Conservation (phyloP, 2,888 invertebrate genomes). For the Cataglyphis albicans region DNA sequence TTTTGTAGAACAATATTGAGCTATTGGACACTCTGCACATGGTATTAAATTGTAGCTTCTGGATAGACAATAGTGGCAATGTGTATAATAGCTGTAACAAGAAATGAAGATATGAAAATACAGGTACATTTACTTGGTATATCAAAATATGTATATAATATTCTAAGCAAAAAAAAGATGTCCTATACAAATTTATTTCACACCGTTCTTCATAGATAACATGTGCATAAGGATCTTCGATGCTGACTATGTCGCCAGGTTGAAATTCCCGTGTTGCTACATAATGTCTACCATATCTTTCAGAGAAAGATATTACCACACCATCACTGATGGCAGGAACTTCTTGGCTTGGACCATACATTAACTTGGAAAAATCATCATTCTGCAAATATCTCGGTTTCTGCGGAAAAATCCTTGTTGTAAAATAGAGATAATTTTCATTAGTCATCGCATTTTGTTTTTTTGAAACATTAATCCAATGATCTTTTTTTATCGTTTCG, state of each 20-base stretch:
- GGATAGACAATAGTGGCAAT: constrained; percentile 83
- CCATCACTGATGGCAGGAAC: constrained; percentile 81
- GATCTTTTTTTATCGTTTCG: neutral
- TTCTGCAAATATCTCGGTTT: constrained; percentile 75
- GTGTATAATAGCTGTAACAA: constrained; percentile 82
- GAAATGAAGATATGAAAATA: constrained; percentile 15
- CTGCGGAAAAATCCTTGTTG: constrained; percentile 35
- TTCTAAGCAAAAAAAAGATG: neutral
- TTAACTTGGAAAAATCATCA: constrained; percentile 75
- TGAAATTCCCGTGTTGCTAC: constrained; percentile 81
- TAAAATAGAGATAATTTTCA: constrained; percentile 36
- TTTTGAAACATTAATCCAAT: constrained; percentile 1
- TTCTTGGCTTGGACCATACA: constrained; percentile 80
- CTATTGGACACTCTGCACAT: constrained; percentile 82
- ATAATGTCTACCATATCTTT: constrained; percentile 83
- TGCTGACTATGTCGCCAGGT: constrained; percentile 82
- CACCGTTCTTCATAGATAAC: constrained; percentile 83
- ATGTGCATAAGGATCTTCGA: constrained; percentile 82
- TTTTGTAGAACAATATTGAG: constrained; percentile 83
- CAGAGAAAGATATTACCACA: constrained; percentile 77
- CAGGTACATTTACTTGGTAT: neutral
- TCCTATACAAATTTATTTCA: constrained; percentile 32
- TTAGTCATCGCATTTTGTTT: neutral
- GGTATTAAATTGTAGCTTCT: constrained; percentile 83
- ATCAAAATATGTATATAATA: neutral